Conservation (phyloP, 1,140 invertebrate genomes). For the Drosophila arizonae region DNA sequence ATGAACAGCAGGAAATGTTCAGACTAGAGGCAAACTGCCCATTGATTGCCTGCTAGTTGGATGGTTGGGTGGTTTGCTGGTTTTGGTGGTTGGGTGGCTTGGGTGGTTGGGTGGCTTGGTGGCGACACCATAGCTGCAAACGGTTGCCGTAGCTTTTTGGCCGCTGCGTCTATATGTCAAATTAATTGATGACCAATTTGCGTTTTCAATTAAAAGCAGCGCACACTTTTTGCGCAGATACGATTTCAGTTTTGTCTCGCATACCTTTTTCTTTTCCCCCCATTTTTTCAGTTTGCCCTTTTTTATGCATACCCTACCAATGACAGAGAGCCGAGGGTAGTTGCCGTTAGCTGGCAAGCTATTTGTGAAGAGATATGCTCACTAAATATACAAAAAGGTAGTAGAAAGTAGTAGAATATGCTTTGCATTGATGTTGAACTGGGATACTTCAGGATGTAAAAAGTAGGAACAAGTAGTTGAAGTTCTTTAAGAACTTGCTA, state of each 20-base stretch:
- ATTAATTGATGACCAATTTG: constrained; percentile 81
- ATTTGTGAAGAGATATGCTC: no score
- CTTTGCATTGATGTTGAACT: no score
- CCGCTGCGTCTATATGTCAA: constrained; percentile 65
- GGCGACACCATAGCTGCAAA: constrained; percentile 37
- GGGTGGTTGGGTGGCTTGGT: not conserved
- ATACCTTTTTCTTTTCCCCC: constrained; percentile 3
- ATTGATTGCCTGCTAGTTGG: not conserved
- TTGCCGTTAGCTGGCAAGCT: no score
- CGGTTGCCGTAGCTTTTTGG: constrained; percentile 33
- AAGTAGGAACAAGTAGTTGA: no score
- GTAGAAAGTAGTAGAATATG: not conserved
- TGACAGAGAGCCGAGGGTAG: no score
- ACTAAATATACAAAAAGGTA: not conserved
- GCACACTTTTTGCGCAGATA: constrained; percentile 57
- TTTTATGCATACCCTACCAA: constrained; percentile 7
- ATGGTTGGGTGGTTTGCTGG: not conserved
- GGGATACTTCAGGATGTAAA: no score
- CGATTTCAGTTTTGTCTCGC: constrained; percentile 55
- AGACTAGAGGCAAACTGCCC: not conserved
- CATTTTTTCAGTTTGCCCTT: not conserved
- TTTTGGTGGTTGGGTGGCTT: not conserved
- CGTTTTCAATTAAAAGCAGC: constrained; percentile 80
- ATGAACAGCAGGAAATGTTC: not conserved
- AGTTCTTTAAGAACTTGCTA: no score